These are phyloP conservation scores for Campylorhamphus procurvoides DNA, from an alignment of 2,113 vertebrate species.

Conservation along the genomic window DNA sequence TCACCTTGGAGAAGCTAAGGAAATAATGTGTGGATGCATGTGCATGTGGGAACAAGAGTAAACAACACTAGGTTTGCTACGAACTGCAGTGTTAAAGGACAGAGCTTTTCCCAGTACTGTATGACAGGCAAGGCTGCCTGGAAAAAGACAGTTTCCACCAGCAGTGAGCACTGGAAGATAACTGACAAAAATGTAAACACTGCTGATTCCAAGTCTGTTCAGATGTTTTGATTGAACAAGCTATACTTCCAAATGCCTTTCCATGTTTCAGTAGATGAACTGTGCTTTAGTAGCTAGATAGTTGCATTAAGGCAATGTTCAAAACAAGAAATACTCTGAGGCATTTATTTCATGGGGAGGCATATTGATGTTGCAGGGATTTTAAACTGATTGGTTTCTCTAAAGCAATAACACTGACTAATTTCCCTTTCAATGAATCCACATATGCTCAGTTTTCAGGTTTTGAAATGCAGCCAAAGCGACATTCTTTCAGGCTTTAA, in stretches of 20 bases:
- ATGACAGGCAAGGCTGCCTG: background rate
- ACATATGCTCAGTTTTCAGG: slow-evolving; percentile 66
- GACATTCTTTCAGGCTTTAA: slow-evolving; percentile 59
- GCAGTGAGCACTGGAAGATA: background rate
- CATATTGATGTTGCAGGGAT: slow-evolving; percentile 40
- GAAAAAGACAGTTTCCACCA: background rate
- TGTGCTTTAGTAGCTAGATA: background rate
- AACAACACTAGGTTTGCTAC: background rate
- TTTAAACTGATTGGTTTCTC: slow-evolving; percentile 59
- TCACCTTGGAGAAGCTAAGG: background rate
- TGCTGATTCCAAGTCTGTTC: background rate
- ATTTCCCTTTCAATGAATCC: slow-evolving; percentile 62
- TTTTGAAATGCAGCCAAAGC: slow-evolving; percentile 68
- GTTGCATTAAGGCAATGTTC: slow-evolving; percentile 1
- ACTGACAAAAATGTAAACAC: slow-evolving; percentile 6
- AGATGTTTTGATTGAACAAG: background rate
- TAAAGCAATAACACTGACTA: slow-evolving; percentile 55
- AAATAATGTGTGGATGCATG: background rate
- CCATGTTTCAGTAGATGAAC: background rate
- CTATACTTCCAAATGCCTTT: background rate
- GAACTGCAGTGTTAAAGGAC: background rate
- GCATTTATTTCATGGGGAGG: background rate
- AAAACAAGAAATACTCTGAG: slow-evolving; percentile 43
- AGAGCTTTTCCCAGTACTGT: background rate
- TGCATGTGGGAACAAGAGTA: fast-evolving